Evolutionary conservation across 2,888 invertebrate genomes (phyloP), one percentile per base, ranked within the genome.

Genomic region (Kuschelorhynchus macadamiae): DNA sequence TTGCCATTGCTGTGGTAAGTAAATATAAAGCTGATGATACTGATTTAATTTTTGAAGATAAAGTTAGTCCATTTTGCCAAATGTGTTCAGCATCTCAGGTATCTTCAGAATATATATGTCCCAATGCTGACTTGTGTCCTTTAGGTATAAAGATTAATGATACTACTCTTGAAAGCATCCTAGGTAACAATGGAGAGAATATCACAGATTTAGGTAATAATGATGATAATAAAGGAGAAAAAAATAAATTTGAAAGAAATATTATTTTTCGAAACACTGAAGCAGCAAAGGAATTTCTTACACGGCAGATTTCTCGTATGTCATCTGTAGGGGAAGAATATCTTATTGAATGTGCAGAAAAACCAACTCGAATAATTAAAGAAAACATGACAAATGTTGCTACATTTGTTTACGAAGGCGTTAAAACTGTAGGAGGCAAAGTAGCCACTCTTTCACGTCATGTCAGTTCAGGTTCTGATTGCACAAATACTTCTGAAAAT

Each of bases 221-320:
- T 56, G 47, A 70, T 74, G 81, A 83, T 67, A 76, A 74, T 69
- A 77, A 81, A 70, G 77, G 81, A 63, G 64, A 71, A 44, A 59
- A 66, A 44, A 41, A 41, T n/a, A 42, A 30, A 42, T 67, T 73
- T 7, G 80, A 80, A 66, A 81, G 77, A 66, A 91, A 90, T 76
- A 89, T 90, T 75, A 89, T 91, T 76, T 90, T 92, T 79, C 89
- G 92, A n/a, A 92, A 92, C 79, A 91, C 92, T 21, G 91, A 91
- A 84, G 91, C 91, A 46, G 92, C 93, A 2, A 87, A 89, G 75
- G 91, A 93, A 76, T 93, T 91, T 82, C 82, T 93, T 53, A 91
- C 91, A 14, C 86, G 89, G 74, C 93, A 93, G 77, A 83, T 92
- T 16, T 74, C 91, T 1, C 91, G 91, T 89, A 90, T 92, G 55